phyloP scores from a whole-genome alignment of 1,140 invertebrate genomes.

The Alviniconcha marisindica region DNA sequence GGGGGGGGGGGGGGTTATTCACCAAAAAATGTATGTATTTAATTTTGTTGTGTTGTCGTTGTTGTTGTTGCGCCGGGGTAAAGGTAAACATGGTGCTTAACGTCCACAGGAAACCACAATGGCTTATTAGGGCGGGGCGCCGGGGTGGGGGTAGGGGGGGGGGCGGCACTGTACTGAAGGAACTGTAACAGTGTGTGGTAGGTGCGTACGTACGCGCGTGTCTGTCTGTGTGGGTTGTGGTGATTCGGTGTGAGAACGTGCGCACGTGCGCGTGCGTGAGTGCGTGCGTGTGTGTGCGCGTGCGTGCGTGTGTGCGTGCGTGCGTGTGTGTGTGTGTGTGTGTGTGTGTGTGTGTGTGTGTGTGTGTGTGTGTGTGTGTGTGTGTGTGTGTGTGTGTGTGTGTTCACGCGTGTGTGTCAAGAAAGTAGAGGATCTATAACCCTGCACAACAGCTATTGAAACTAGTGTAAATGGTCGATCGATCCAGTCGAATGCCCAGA shows the following conservation, averaged over 20 bases:
- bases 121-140: not conserved
- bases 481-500: not conserved
- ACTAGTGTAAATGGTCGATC: too few species aligned
- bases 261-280: not conserved
- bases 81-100: not conserved
- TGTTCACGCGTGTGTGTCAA: not conserved
- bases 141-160: not conserved
- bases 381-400: constrained; percentile 22
- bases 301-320: constrained; percentile 14
- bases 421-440: too few species aligned
- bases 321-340: constrained; percentile 16
- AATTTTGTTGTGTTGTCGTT: not conserved
- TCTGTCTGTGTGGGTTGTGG: not conserved
- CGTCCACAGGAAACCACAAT: not conserved
- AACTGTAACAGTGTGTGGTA: not conserved
- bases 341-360: constrained; percentile 29
- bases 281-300: constrained; percentile 18
- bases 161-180: not conserved
- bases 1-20: not conserved
- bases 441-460: too few species aligned
- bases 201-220: not conserved
- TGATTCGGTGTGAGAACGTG: not conserved
- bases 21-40: not conserved
- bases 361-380: constrained; percentile 27
- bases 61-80: not conserved